Base-by-base conservation (phyloP, 2,888 invertebrate genomes). In the Chloromyia formosa region DNA sequence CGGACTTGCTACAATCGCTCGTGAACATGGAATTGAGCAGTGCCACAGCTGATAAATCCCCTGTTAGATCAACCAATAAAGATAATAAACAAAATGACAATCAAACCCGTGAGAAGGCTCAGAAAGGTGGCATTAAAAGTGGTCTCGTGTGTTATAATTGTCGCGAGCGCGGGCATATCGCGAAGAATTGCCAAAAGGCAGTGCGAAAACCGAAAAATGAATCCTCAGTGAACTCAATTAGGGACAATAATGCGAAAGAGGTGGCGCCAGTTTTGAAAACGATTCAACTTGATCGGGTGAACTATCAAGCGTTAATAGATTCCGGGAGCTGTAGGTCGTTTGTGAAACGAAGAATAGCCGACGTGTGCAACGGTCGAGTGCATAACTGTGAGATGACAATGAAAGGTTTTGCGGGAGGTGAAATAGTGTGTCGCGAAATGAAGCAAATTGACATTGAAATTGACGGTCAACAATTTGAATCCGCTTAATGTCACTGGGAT, bases 281-380 rank as follows among this genome's bases (percentile, higher is more conserved):
- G 10, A 53, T 74, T 12, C 0, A 40, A 7, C n/a, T 76, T 10
- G 61, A 75, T 10, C 20, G 27, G 22, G 23, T 68, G 12, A 16
- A 45, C 10, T 72, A 62, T 35, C 23, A 56, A 16, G 74, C 77
- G 9, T 72, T 76, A 56, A 71, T 75, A 20, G 75, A 75, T 54
- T 76, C 76, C 54, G 77, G 75, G 45, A 76, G 77, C 71, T 61
- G 12, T 4, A 75, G 42, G 14, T 76, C 76, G 1, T 42, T 74
- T 16, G 18, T 76, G 16, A n/a, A n/a, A n/a, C n/a, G n/a, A n/a
- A n/a, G n/a, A n/a, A n/a, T n/a, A n/a, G n/a, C n/a, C n/a, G n/a
- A n/a, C n/a, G n/a, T n/a, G n/a, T n/a, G n/a, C n/a, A n/a, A n/a
- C n/a, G n/a, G n/a, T n/a, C n/a, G n/a, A n/a, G n/a, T n/a, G n/a